These are phyloP conservation scores for Pyralis farinalis DNA, from an alignment of 2,888 invertebrate genomes.

Conservation along the genomic window DNA sequence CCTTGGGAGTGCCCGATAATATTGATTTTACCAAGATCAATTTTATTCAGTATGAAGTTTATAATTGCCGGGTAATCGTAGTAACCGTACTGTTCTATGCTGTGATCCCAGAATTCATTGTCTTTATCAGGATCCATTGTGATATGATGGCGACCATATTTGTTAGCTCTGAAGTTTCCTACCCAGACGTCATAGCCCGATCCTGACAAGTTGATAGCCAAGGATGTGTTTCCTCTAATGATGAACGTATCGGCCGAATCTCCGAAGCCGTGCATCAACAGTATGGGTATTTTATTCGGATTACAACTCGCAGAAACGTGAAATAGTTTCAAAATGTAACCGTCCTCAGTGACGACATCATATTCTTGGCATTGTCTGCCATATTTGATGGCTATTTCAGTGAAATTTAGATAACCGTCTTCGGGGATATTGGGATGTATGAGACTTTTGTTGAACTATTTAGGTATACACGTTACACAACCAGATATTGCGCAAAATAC, in stretches of 20 bases:
- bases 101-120: slow-evolving; percentile 81
- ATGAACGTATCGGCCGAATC: slow-evolving; percentile 52
- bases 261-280: slow-evolving; percentile 59
- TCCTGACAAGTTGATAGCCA: no score
- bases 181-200: slow-evolving; percentile 44
- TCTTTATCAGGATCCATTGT: slow-evolving; percentile 49
- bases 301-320: slow-evolving; percentile 30
- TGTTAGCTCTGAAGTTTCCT: slow-evolving; percentile 47
- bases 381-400: slow-evolving; percentile 32
- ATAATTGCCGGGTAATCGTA: slow-evolving; percentile 86
- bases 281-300: slow-evolving; percentile 34
- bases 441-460: no score
- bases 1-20: slow-evolving; percentile 90
- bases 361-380: slow-evolving; percentile 51
- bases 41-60: slow-evolving; percentile 46
- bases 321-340: slow-evolving; percentile 50
- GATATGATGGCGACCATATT: slow-evolving; percentile 78
- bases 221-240: slow-evolving; percentile 46
- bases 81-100: slow-evolving; percentile 88
- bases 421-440: no score
- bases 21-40: slow-evolving; percentile 39
- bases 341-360: slow-evolving; percentile 48
- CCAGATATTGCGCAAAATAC: no score
- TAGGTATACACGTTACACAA: no score
- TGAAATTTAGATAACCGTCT: slow-evolving; percentile 40